A percentile compares a stretch with the other conserved stretches of the same genome.
Conservation (phyloP, 2,113 vertebrate species). For the Paraplagusia blochii region DNA sequence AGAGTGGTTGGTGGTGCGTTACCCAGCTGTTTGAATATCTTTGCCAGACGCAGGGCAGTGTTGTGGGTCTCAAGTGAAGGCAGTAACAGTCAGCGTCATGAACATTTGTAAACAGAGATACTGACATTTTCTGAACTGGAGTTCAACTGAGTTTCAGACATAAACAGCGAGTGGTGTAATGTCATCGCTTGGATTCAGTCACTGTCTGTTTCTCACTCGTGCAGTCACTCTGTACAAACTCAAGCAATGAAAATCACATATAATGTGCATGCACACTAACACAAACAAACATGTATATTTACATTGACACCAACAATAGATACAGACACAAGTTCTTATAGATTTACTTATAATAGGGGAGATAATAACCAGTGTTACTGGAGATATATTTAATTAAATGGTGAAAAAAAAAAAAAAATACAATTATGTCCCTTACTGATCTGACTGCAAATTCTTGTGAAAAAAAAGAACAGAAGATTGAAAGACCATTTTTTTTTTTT, state of each 20-base stretch:
- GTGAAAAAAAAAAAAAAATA: no score
- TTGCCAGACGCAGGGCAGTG: slow-evolving; percentile 18
- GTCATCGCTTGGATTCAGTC: slow-evolving; percentile 15
- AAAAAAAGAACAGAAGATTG: no score
- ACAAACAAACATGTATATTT: slow-evolving; percentile 8
- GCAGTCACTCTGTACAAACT: slow-evolving; percentile 44
- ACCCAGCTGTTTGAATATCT: slow-evolving; percentile 36
- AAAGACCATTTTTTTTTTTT: no score
- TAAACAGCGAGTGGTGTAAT: slow-evolving; percentile 7
- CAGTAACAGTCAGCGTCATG: slow-evolving; percentile 8
- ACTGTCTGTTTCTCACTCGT: slow-evolving; percentile 31
- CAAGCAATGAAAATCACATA: slow-evolving; percentile 64
- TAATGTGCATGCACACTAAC: slow-evolving; percentile 37
- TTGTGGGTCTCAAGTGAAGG: slow-evolving; percentile 26
- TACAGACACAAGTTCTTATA: no score
- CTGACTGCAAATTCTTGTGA: no score
- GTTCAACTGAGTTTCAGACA: no score
- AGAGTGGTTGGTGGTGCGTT: neutral
- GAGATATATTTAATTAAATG: no score
- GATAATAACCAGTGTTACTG: no score
- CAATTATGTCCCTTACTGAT: no score
- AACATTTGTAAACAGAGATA: slow-evolving; percentile 10
- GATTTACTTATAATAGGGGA: no score
- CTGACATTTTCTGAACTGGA: no score
- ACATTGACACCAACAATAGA: neutral